These are phyloP conservation scores for Lerista edwardsae DNA, from an alignment of 2,797 vertebrate species.

Conservation along the genomic window DNA sequence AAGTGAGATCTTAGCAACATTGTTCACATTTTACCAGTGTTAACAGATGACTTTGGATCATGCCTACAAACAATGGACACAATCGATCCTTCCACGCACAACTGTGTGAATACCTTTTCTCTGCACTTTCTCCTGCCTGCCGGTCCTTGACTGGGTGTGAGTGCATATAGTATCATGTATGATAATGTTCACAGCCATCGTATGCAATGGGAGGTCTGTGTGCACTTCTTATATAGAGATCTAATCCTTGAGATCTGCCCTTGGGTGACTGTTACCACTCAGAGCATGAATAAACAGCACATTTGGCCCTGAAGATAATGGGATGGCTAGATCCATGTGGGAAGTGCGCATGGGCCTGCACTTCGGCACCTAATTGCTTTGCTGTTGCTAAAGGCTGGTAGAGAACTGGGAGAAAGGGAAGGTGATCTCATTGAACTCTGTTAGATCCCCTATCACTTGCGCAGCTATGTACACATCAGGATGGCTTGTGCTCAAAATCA, in stretches of 20 bases:
- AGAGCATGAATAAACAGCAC: neutral
- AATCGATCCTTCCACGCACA: neutral
- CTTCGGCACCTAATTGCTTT: neutral
- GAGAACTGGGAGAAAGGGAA: neutral
- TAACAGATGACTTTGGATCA: neutral
- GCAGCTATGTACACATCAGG: too few relatives aligned
- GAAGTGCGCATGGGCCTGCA: neutral
- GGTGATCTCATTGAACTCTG: neutral
- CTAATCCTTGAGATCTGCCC: neutral
- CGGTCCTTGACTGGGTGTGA: neutral
- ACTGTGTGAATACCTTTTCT: neutral
- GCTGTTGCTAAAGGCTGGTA: neutral
- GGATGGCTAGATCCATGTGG: neutral
- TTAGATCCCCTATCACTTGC: too few relatives aligned
- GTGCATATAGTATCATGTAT: neutral
- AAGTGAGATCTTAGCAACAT: neutral
- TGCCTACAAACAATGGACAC: neutral
- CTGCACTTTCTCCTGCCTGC: neutral
- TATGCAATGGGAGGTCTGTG: neutral
- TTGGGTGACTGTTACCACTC: neutral
- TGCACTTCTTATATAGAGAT: neutral
- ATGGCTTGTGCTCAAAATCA: too few relatives aligned
- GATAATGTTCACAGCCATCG: too few relatives aligned
- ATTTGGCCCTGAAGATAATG: neutral
- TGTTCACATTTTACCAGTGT: neutral